Base-by-base conservation (phyloP, 2,113 vertebrate genomes). In the Balaeniceps rex region DNA sequence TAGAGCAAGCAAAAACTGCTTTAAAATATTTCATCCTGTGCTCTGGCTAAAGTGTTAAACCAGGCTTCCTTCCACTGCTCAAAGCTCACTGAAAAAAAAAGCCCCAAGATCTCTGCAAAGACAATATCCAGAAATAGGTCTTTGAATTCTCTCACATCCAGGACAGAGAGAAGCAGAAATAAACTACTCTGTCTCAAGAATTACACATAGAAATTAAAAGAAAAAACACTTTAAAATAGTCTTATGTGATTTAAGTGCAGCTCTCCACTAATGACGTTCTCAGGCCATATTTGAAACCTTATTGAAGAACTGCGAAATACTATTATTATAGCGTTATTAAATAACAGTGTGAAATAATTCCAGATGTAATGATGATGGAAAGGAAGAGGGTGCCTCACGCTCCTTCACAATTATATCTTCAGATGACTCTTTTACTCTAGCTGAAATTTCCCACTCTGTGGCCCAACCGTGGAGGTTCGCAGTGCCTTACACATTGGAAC, bases 311-410 rank as follows among this genome's bases (percentile, higher is more conserved):
- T 70, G 52, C 38, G 34, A 93, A 94, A 24, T 90, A 38, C 84
- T 75, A 57, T 34, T 72, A 28, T n/a, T 76, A 24, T 4, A 55
- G 44, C 8, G 3, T 64, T 81, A 84, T 44, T 87, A 89, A 91
- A 81, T 55, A 88, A 75, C 61, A 78, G 24, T 23, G 52, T 61
- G 95, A 95, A 97, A 88, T 74, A 79, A 94, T 85, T 89, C 87
- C 93, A 97, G 91, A 80, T 80, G 89, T 31, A 85, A 85, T 6
- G 36, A 9, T 22, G 78, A 89, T 44, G 76, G 83, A 66, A 69
- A 63, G 51, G 80, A 93, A 89, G 54, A 77, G 63, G 31, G 66
- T 66, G 81, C 76, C 92, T 92, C 75, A 66, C 3, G 3, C 28
- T 77, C 46, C 51, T 61, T 85, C 63, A 78, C 54, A 87, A 82